phyloP scores from a whole-genome alignment of 2,888 invertebrate species.

The Melanargia galathea region DNA sequence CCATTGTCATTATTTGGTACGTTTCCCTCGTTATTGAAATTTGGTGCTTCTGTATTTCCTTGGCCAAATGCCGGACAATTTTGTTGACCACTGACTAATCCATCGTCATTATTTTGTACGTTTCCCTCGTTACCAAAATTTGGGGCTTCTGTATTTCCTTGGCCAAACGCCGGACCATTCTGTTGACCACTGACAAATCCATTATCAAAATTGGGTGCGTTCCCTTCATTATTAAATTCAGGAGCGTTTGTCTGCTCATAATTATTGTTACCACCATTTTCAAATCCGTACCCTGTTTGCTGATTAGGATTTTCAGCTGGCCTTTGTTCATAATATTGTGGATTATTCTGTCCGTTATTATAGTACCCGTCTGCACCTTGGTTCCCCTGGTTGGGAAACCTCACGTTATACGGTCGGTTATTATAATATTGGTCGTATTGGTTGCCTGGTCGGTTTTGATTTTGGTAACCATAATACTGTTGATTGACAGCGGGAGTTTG shows the following conservation, averaged over 20 bases:
- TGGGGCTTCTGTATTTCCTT: not conserved
- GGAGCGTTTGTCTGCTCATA: not conserved
- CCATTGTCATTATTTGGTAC: not conserved
- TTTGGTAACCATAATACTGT: conserved; percentile 41
- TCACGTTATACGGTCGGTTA: conserved; percentile 39
- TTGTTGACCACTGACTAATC: not conserved
- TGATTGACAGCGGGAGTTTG: conserved; percentile 42
- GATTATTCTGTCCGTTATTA: conserved; percentile 29
- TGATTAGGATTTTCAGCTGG: conserved; percentile 13
- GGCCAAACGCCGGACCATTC: not conserved
- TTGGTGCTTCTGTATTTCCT: conserved; percentile 14
- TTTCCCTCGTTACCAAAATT: not conserved
- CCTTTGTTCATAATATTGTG: not conserved
- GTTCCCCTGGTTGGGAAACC: conserved; percentile 39
- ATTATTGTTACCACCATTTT: conserved; percentile 17
- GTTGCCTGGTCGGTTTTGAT: conserved; percentile 34
- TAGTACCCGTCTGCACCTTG: conserved; percentile 33
- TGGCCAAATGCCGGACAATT: conserved; percentile 15
- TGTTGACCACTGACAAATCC: conserved; percentile 4
- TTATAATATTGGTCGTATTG: conserved; percentile 25
- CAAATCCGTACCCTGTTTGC: conserved; percentile 22
- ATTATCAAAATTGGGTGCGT: conserved; percentile 13
- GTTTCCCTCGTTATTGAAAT: not conserved
- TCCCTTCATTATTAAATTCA: conserved; percentile 3
- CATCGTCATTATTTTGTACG: not conserved